Base-by-base conservation (phyloP, 2,888 invertebrate genomes). In the Pollenia angustigena region DNA sequence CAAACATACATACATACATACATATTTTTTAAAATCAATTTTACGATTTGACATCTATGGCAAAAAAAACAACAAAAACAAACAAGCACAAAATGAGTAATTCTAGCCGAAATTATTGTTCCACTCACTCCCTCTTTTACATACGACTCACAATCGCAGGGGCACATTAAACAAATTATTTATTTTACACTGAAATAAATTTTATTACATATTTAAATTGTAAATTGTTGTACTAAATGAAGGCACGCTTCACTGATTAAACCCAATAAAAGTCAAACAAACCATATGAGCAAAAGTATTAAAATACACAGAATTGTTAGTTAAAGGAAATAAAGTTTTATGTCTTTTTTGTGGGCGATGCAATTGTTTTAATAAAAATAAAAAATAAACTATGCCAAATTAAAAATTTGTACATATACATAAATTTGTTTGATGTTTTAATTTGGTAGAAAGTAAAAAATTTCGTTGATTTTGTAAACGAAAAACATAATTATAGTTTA, bases 191-290 rank as follows among this genome's bases (percentile, higher is more conserved):
- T 62, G 74, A 75, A 74, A 60, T 62, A 54, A 76, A 66, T 72
- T 78, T 78, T 72, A 76, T 82, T 82, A n/a, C n/a, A n/a, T n/a
- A 80, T 82, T 75, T 75, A 74, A 72, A 64, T 71, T 62, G 44
- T 50, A 60, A 52, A 75, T 60, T 75, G 32, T 69, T 60, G 16
- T 42, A 60, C n/a, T 82, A 76, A 86, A 82, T 80, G 75, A 32
- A 75, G 85, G 82, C 85, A 86, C 85, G 79, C 85, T 82, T 79
- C 85, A 75, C 40, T 86, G 79, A 80, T 80, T 82, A 75, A 75
- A 75, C 9, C 42, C 16, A 75, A 82, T 75, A 50, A 75, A 74
- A 68, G 32, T 32, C 32, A 32, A 32, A 32, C 32, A 32, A 32
- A 32, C 32, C 32, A 32, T 32, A 32, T 32, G 32, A 58, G 23